Evolutionary conservation across 2,113 vertebrate genomes (phyloP).

Genomic region (Callopanchax toddi): DNA sequence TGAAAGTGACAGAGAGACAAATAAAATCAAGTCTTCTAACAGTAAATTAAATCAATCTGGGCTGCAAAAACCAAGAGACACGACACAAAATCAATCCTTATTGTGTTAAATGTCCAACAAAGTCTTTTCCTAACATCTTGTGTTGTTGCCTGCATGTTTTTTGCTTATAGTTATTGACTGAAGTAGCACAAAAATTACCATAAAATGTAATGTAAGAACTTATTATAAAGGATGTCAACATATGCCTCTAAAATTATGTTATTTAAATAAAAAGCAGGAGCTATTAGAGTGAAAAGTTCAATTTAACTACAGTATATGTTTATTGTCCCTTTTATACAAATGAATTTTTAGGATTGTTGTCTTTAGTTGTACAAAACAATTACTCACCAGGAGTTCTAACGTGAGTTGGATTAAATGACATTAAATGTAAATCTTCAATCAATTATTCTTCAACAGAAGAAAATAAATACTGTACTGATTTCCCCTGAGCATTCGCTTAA

Average conservation of each 20-base stretch:
- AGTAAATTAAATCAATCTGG: background rate
- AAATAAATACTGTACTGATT: background rate
- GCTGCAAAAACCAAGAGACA: background rate
- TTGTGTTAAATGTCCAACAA: background rate
- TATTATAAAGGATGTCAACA: no score
- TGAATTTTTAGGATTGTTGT: no score
- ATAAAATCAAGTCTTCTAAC: background rate
- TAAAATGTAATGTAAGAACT: background rate
- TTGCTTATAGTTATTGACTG: background rate
- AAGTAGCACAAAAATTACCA: no score
- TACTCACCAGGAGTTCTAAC: background rate
- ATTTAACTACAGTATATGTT: no score
- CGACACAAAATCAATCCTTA: background rate
- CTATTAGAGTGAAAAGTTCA: no score
- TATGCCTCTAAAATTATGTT: no score
- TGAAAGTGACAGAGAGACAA: constrained; percentile 15
- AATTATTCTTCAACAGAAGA: background rate
- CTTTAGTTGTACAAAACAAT: no score
- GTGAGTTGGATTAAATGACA: background rate
- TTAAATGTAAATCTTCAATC: no score
- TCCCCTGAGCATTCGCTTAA: background rate
- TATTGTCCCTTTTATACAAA: no score
- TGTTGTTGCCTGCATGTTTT: background rate
- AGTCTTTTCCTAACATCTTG: no score
- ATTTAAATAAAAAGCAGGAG: no score